Percentiles rank a stretch among this genome's conserved stretches.
Evolutionary conservation across 2,797 vertebrate genomes (phyloP).

Genomic region (Gouania willdenowi): DNA sequence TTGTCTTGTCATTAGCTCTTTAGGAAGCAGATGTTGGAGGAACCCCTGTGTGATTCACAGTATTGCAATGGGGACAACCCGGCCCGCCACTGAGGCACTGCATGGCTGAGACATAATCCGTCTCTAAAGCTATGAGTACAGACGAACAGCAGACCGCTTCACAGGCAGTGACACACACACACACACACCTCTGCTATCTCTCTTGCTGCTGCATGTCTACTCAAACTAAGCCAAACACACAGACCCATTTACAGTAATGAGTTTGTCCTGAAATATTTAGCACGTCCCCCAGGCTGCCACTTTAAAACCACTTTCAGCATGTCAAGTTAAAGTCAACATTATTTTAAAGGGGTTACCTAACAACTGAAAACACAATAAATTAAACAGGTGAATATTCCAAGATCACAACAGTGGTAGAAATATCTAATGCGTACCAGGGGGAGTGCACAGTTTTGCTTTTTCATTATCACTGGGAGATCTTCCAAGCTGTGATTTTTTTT

Average conservation of each 20-base stretch:
- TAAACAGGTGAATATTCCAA: slow-evolving; percentile 58
- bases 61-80: slow-evolving; percentile 65
- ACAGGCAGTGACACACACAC: slow-evolving; percentile 5
- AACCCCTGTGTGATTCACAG: slow-evolving; percentile 67
- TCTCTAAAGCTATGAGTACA: slow-evolving; percentile 44
- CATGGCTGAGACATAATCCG: slow-evolving; percentile 39
- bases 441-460: slow-evolving; percentile 11
- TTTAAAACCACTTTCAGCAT: slow-evolving; percentile 74
- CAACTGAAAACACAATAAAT: slow-evolving; percentile 63
- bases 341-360: slow-evolving; percentile 62
- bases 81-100: slow-evolving; percentile 44
- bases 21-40: slow-evolving; percentile 76
- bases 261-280: slow-evolving; percentile 79
- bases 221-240: slow-evolving; percentile 56
- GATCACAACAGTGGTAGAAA: slow-evolving; percentile 37
- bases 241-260: slow-evolving; percentile 72
- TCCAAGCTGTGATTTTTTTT: too few relatives aligned
- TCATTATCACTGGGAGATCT: slow-evolving; percentile 4
- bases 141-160: slow-evolving; percentile 2
- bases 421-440: slow-evolving; percentile 33
- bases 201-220: slow-evolving; percentile 55
- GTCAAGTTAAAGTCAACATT: slow-evolving; percentile 72
- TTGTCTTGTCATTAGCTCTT: slow-evolving; percentile 78
- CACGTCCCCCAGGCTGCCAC: slow-evolving; percentile 56
- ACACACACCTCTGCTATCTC: slow-evolving; percentile 46